Percentiles rank a stretch among this genome's conserved stretches.
Conservation (phyloP, 1,140 invertebrate species). For the Caerostris darwini region DNA sequence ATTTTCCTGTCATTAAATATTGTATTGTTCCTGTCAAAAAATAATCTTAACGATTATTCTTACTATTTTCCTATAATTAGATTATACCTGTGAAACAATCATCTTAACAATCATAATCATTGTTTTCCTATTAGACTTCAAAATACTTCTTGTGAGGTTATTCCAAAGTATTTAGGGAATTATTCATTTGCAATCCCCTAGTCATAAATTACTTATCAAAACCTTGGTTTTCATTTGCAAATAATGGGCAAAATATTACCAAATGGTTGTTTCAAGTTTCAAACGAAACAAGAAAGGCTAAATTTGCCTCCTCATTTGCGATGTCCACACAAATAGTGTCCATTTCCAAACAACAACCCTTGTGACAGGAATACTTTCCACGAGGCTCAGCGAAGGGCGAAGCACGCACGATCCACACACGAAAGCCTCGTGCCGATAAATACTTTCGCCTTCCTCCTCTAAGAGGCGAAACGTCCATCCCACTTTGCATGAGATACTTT, state of each 20-base stretch:
- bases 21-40: too few relatives aligned
- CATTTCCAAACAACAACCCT: not conserved
- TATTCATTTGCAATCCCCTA: not conserved
- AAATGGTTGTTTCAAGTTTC: not conserved
- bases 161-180: too few relatives aligned
- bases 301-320: not conserved
- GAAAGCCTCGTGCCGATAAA: not conserved
- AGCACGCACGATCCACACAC: not conserved
- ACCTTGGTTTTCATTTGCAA: not conserved
- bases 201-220: not conserved
- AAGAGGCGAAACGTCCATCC: not conserved
- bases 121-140: too few relatives aligned
- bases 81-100: too few relatives aligned
- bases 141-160: too few relatives aligned
- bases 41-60: too few relatives aligned
- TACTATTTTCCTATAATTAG: too few relatives aligned
- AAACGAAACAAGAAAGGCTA: not conserved
- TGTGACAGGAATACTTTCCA: not conserved
- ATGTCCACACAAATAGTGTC: not conserved
- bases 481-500: not conserved
- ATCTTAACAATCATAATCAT: too few relatives aligned
- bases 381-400: not conserved
- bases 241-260: not conserved
- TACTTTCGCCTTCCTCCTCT: slow-evolving; percentile 1
- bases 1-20: too few relatives aligned